phyloP scores from a whole-genome alignment of 92 coral and sea anemone species.

The Desmophyllum pertusum region DNA sequence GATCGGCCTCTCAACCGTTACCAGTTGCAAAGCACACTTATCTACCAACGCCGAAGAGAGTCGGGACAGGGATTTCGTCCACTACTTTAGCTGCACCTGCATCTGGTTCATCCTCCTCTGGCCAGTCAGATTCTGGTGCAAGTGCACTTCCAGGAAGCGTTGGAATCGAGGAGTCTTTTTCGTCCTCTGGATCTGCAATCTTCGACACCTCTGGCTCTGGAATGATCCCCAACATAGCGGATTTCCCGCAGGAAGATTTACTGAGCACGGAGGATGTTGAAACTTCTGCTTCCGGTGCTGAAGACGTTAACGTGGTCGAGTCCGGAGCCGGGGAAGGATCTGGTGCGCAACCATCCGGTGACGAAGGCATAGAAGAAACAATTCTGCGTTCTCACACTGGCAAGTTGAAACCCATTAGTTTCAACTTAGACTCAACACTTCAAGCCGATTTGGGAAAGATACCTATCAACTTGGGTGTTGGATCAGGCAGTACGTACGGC shows the following conservation, averaged over 20 bases:
- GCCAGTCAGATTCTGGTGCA: conserved; percentile 30
- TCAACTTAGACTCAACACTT: conserved; percentile 66
- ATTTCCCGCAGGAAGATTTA: conserved; percentile 57
- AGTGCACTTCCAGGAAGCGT: conserved; percentile 66
- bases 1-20: conserved; percentile 29
- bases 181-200: conserved; percentile 80
- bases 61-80: conserved; percentile 36
- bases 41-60: conserved; percentile 40
- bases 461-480: conserved; percentile 73
- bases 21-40: conserved; percentile 29
- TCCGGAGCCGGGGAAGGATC: conserved; percentile 58
- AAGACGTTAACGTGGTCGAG: conserved; percentile 33
- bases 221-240: conserved; percentile 55
- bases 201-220: conserved; percentile 66
- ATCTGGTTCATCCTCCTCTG: conserved; percentile 45
- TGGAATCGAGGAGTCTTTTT: conserved; percentile 71
- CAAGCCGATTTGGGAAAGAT: conserved; percentile 66
- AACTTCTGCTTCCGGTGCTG: conserved; percentile 37
- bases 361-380: conserved; percentile 24
- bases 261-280: conserved; percentile 39
- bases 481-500: conserved; percentile 66
- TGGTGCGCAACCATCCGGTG: conserved; percentile 25
- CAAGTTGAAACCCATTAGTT: conserved; percentile 39
- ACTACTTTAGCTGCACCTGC: conserved; percentile 36
- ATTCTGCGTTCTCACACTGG: conserved; percentile 34